These are phyloP conservation scores for Pithys albifrons DNA, from an alignment of 2,113 vertebrate species.

Conservation along the genomic window DNA sequence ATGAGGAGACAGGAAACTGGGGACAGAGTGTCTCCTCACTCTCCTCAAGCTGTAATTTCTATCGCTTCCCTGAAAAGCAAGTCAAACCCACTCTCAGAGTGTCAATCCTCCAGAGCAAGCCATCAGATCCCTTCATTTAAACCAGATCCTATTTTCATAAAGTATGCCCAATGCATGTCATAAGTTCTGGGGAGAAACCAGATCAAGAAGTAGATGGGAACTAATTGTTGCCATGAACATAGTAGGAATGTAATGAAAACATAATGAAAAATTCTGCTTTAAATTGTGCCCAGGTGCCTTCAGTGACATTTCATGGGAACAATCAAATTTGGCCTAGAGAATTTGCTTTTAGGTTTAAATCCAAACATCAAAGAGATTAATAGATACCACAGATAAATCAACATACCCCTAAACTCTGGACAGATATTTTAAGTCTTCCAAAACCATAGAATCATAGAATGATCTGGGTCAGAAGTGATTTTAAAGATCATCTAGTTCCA, in stretches of 20 bases:
- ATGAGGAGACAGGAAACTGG: neutral
- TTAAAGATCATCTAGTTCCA: neutral
- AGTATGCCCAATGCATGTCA: neutral
- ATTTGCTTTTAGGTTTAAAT: neutral
- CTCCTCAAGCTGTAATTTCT: neutral
- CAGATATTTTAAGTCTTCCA: neutral
- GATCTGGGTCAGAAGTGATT: neutral
- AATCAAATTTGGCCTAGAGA: neutral
- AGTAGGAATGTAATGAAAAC: neutral
- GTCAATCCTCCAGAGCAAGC: neutral
- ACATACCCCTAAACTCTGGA: neutral
- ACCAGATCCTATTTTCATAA: neutral
- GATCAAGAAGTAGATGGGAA: neutral
- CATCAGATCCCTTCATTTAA: neutral
- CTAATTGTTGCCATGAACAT: neutral
- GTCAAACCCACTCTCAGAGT: neutral
- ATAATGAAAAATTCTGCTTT: neutral
- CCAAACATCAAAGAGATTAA: neutral
- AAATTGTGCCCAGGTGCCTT: neutral
- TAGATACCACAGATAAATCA: neutral
- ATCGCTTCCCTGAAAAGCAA: neutral
- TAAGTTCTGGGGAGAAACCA: neutral
- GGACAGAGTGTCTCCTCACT: neutral
- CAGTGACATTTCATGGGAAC: neutral
- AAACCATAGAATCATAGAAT: neutral